Conservation (phyloP, 1,140 invertebrate species). For the Delia radicum region DNA sequence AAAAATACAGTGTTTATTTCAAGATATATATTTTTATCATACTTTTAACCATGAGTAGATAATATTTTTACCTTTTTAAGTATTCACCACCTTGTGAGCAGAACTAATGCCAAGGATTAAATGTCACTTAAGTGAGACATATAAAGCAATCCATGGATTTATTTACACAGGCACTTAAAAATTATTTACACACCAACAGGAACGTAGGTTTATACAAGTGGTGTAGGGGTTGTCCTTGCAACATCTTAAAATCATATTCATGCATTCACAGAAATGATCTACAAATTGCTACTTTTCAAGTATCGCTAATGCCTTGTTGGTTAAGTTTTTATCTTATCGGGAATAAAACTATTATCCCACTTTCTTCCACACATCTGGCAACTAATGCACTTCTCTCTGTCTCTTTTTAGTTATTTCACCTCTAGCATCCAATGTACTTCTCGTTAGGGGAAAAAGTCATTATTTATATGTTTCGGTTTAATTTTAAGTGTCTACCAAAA, state of each 20-base stretch:
- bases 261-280: too few relatives aligned
- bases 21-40: too few relatives aligned
- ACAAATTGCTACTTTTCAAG: too few relatives aligned
- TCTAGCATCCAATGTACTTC: background rate
- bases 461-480: background rate
- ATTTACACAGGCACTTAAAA: background rate
- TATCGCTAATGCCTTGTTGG: too few relatives aligned
- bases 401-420: background rate
- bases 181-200: background rate
- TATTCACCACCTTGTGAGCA: background rate
- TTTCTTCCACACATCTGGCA: background rate
- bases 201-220: background rate
- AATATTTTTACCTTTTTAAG: background rate
- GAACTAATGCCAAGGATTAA: background rate
- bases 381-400: background rate
- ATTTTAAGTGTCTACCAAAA: background rate
- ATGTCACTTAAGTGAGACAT: background rate
- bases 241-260: too few relatives aligned
- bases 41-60: background rate
- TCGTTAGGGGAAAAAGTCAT: background rate
- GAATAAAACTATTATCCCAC: background rate
- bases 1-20: too few relatives aligned
- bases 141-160: background rate
- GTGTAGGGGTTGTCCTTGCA: too few relatives aligned
- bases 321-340: too few relatives aligned